These are phyloP conservation scores for Coluber constrictor DNA, from an alignment of 2,797 vertebrate species.

Conservation along the genomic window DNA sequence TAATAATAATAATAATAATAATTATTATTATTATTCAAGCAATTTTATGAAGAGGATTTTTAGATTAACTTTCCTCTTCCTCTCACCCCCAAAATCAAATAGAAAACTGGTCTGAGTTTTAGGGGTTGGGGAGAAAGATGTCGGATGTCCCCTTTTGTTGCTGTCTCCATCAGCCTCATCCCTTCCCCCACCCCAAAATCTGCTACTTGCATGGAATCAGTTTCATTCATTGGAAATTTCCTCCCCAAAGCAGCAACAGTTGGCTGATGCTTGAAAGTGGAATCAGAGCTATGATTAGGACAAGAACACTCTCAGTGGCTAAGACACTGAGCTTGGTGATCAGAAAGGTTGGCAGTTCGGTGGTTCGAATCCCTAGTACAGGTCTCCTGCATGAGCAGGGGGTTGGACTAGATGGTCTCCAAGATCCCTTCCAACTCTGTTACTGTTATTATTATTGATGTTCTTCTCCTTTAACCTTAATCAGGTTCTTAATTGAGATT, in stretches of 20 bases:
- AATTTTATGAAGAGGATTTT: neutral
- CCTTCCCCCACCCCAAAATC: too few relatives aligned
- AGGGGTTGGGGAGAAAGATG: neutral
- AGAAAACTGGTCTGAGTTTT: neutral
- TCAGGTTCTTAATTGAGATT: neutral
- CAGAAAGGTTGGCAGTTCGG: too few relatives aligned
- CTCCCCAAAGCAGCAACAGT: neutral
- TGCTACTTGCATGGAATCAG: neutral
- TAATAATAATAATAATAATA: too few relatives aligned
- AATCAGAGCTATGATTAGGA: neutral
- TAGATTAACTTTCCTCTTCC: neutral
- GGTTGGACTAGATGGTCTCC: too few relatives aligned
- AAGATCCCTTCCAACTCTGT: too few relatives aligned
- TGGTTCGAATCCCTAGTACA: too few relatives aligned
- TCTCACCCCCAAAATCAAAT: neutral
- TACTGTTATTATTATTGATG: neutral
- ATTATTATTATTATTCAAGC: neutral
- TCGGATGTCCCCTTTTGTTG: neutral
- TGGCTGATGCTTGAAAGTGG: neutral
- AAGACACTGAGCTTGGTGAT: too few relatives aligned
- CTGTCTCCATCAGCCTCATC: neutral
- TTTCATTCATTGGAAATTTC: neutral
- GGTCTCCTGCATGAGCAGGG: too few relatives aligned
- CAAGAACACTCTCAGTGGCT: too few relatives aligned
- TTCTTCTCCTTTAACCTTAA: neutral